Evolutionary conservation across 2,797 vertebrate genomes (phyloP).

Genomic region (Microctenopoma stevenorrisi): DNA sequence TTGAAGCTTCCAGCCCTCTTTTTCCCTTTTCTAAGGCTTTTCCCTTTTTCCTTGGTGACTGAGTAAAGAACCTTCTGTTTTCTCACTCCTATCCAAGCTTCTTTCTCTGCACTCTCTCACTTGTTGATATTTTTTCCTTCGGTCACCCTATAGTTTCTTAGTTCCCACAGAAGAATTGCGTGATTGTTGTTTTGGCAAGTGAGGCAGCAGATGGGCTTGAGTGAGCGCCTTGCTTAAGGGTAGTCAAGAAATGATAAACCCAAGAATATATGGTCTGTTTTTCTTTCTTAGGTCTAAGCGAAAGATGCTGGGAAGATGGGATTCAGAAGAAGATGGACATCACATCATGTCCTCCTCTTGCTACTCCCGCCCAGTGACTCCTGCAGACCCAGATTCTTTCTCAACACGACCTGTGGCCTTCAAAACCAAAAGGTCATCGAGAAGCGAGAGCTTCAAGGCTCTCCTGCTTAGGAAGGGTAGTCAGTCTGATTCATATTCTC

Average conservation of each 20-base stretch:
- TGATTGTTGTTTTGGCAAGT: no score
- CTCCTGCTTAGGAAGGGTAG: slow-evolving; percentile 92
- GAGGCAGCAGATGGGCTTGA: no score
- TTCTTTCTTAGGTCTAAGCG: slow-evolving; percentile 90
- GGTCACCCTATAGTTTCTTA: not conserved
- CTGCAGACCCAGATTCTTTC: slow-evolving; percentile 74
- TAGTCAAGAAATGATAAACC: no score
- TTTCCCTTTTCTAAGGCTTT: not conserved
- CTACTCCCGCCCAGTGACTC: slow-evolving; percentile 81
- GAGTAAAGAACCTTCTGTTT: not conserved
- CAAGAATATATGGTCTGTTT: not conserved
- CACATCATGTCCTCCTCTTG: slow-evolving; percentile 54
- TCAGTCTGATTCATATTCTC: slow-evolving; percentile 84
- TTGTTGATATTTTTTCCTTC: not conserved
- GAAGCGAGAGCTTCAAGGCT: slow-evolving; percentile 94
- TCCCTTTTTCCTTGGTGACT: not conserved
- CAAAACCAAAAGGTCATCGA: slow-evolving; percentile 54
- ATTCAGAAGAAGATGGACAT: slow-evolving; percentile 84
- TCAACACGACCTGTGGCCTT: not conserved
- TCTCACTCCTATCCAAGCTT: not conserved
- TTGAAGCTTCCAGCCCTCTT: not conserved
- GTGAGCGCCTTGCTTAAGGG: no score
- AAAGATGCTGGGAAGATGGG: slow-evolving; percentile 92
- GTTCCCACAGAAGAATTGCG: not conserved
- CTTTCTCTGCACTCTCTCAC: not conserved